Base-by-base conservation (phyloP, 2,797 vertebrate species). In the Pantherophis vulpinus region DNA sequence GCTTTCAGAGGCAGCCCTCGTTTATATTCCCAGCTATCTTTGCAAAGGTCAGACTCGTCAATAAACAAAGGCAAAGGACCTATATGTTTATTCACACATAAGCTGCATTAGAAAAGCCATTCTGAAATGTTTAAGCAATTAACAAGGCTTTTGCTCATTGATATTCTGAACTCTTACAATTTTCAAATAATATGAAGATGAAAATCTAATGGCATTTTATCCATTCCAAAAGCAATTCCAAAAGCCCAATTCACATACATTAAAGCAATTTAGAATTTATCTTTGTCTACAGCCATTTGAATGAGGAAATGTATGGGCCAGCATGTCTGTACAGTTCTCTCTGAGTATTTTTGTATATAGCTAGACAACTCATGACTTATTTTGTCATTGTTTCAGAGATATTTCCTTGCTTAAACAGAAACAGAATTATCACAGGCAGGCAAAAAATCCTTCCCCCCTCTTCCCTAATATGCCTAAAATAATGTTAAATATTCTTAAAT, bases 1-100 rank as follows among this genome's bases (percentile, higher is more conserved):
- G 88, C 94, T 94, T 96, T 96, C 95, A 95, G 97, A 97, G 94
- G 94, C 92, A 92, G 47, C 93, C 93, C 93, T 74, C 87, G 90
- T 96, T 97, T 96, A 93, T 93, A 96, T 96, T 96, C 95, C n/a
- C 59, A 92, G 59, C 20, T 59, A 94, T 93, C 13, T 90, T 96
- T 97, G 90, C 93, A 96, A 97, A 97, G 94, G 95, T 96, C 95
- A 94, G 90, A 96, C 95, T 96, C 93, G 93, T 89, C 92, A 56
- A 91, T 90, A 93, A n/a, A 59, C 32, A 95, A 95, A 96, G 92
- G 79, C 37, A 95, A 42, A 94, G 13, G 87, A 70, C 4, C 91
- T 94, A 55, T 27, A 63, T 95, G 93, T 93, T 97, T 95, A 94
- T 95, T 96, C 93, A 93, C 74, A 89, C 94, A 91, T 96, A 93